phyloP scores from a whole-genome alignment of 2,888 invertebrate genomes.

The Scelioninae gen. 2 region DNA sequence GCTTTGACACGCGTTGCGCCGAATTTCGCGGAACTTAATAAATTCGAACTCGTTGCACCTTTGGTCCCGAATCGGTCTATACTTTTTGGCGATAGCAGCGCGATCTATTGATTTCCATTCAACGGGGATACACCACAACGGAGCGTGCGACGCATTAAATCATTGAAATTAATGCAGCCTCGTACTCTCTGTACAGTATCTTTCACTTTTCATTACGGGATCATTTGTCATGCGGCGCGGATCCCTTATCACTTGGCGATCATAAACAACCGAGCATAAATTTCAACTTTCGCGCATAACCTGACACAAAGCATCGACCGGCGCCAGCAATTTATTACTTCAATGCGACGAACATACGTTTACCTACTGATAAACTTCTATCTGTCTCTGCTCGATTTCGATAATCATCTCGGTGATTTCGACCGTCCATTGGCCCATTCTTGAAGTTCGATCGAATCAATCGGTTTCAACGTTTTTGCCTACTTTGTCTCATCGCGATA shows the following conservation, averaged over 20 bases:
- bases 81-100: conserved; percentile 61
- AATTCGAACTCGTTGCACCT: conserved; percentile 51
- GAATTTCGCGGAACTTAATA: conserved; percentile 46
- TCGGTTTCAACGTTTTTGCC: conserved; percentile 4
- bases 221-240: conserved; percentile 75
- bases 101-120: conserved; percentile 65
- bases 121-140: conserved; percentile 68
- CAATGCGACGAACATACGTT: conserved; percentile 69
- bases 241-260: conserved; percentile 75
- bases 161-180: conserved; percentile 75
- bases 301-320: conserved; percentile 73
- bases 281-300: conserved; percentile 75
- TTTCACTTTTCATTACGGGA: conserved; percentile 76
- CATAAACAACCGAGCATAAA: conserved; percentile 75
- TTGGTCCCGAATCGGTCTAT: conserved; percentile 46
- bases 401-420: conserved; percentile 60
- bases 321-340: conserved; percentile 73
- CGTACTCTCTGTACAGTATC: conserved; percentile 72
- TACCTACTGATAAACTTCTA: conserved; percentile 68
- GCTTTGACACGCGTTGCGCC: conserved; percentile 23
- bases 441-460: conserved; percentile 44
- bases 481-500: neutral
- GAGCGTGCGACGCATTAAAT: conserved; percentile 73
- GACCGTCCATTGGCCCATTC: conserved; percentile 20
- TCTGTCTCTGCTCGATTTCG: conserved; percentile 61